Evolutionary conservation across 2,797 vertebrate species (phyloP).

Genomic region (Tamandua tetradactyla): DNA sequence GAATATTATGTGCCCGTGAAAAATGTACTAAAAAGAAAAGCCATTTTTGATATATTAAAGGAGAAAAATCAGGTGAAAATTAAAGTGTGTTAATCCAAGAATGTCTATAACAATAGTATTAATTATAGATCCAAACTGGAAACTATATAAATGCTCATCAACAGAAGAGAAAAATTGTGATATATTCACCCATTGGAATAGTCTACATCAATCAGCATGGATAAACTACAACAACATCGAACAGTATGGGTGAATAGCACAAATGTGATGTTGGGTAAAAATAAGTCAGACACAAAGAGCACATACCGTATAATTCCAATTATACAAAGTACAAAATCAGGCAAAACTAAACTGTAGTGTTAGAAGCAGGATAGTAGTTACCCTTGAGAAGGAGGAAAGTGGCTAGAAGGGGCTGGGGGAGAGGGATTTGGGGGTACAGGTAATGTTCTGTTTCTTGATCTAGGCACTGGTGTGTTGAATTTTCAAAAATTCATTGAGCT

Average conservation of each 20-base stretch:
- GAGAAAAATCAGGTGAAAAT: not conserved
- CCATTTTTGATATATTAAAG: not conserved
- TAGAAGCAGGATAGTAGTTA: not conserved
- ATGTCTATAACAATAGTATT: not conserved
- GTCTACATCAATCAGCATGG: not conserved
- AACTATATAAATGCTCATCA: too few relatives aligned
- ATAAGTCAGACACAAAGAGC: too few relatives aligned
- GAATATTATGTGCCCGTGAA: not conserved
- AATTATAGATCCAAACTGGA: not conserved
- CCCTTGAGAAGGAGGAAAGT: too few relatives aligned
- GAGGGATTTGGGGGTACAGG: not conserved
- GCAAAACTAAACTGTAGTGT: not conserved
- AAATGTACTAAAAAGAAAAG: not conserved
- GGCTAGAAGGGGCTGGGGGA: not conserved
- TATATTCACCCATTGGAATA: not conserved
- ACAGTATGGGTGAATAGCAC: not conserved
- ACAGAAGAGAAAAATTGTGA: not conserved
- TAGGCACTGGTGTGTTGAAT: not conserved
- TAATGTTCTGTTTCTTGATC: not conserved
- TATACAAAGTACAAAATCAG: not conserved
- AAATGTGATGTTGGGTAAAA: not conserved
- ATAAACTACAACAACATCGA: not conserved
- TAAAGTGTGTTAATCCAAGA: not conserved
- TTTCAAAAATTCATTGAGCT: not conserved
- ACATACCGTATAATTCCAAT: too few relatives aligned